A percentile compares a stretch with the other conserved stretches of the same genome.
These are phyloP conservation scores for Montipora foliosa DNA, from an alignment of 64 coral and sea anemone species.

Conservation along the genomic window DNA sequence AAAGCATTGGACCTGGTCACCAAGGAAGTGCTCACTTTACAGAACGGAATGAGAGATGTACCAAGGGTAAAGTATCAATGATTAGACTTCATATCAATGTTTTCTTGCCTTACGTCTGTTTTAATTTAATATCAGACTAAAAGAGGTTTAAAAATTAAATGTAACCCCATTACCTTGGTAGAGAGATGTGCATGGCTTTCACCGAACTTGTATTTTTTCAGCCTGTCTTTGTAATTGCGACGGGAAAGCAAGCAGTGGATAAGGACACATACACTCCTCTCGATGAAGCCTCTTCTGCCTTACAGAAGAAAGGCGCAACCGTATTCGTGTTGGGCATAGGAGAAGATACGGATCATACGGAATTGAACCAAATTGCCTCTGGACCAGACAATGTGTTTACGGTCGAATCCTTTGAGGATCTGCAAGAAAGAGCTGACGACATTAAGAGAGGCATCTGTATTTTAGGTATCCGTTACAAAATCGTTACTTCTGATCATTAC, in stretches of 20 bases:
- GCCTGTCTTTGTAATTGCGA: conserved; percentile 54
- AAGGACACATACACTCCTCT: conserved; percentile 7
- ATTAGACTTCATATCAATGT: too few relatives aligned
- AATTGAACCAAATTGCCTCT: conserved; percentile 7
- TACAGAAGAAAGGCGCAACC: conserved; percentile 8
- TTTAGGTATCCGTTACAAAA: background rate
- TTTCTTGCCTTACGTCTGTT: too few relatives aligned
- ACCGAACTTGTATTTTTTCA: background rate
- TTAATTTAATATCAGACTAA: too few relatives aligned
- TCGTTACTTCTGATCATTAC: too few relatives aligned
- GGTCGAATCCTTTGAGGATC: conserved; percentile 9
- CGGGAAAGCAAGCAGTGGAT: conserved; percentile 27
- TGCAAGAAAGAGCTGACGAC: background rate
- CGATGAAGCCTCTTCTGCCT: background rate
- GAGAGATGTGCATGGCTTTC: too few relatives aligned
- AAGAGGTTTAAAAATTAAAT: too few relatives aligned
- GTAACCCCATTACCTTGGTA: too few relatives aligned
- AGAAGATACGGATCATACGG: background rate
- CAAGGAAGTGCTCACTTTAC: conserved; percentile 7
- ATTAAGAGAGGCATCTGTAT: background rate
- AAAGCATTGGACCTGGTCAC: conserved; percentile 50
- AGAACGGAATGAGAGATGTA: conserved; percentile 53
- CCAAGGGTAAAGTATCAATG: background rate
- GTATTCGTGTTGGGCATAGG: conserved; percentile 59
- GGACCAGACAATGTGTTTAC: conserved; percentile 5